Evolutionary conservation across 2,113 vertebrate species (phyloP).

Genomic region (Cololabis saira): DNA sequence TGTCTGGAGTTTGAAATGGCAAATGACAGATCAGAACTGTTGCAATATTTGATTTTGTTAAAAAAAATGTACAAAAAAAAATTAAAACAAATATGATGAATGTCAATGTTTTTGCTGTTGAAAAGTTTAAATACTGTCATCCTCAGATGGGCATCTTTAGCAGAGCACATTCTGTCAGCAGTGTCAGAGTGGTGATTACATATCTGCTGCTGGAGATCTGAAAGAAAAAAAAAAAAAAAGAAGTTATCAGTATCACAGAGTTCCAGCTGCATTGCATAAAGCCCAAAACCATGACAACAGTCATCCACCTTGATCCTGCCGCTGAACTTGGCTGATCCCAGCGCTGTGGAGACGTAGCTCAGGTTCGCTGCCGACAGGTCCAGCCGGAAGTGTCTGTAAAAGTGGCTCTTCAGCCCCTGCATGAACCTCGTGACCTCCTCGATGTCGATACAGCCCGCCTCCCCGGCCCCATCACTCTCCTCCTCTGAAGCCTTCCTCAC

Average conservation of each 20-base stretch:
- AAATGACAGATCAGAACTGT: no score
- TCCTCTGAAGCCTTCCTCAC: constrained; percentile 70
- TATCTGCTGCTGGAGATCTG: constrained; percentile 88
- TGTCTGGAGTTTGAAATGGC: no score
- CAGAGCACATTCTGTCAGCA: constrained; percentile 89
- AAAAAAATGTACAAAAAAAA: no score
- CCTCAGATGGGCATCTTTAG: constrained; percentile 78
- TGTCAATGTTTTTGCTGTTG: not conserved
- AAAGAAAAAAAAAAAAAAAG: constrained; percentile 25
- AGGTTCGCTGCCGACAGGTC: constrained; percentile 87
- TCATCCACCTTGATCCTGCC: constrained; percentile 90
- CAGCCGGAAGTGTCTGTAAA: constrained; percentile 86
- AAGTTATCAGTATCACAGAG: not conserved
- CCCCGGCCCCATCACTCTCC: not conserved
- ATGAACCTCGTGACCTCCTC: constrained; percentile 89
- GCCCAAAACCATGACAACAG: not conserved
- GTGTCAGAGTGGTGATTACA: constrained; percentile 83
- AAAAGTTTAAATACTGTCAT: not conserved
- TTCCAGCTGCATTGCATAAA: no score
- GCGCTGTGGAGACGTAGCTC: constrained; percentile 85
- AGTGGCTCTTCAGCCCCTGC: constrained; percentile 87
- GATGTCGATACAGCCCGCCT: constrained; percentile 78
- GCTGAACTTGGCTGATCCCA: constrained; percentile 86
- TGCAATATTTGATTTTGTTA: no score
- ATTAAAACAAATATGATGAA: no score